Evolutionary conservation across 2,888 invertebrate species (phyloP).

Genomic region (Netelia inedita): DNA sequence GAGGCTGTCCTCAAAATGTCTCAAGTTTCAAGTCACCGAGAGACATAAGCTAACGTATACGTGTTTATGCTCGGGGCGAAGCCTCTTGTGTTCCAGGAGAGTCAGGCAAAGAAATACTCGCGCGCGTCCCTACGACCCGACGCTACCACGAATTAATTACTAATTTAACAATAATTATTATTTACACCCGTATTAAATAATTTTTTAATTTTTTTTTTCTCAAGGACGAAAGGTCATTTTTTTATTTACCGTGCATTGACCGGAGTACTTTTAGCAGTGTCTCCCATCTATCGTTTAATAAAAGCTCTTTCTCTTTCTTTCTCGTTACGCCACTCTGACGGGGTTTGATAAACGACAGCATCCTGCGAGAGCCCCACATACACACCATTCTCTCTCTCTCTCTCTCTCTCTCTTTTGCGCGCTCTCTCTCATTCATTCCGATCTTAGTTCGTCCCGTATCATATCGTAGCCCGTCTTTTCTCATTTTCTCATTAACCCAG

Average conservation of each 20-base stretch:
- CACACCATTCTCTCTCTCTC: conserved; percentile 41
- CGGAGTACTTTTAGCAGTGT: conserved; percentile 14
- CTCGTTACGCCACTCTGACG: conserved; percentile 59
- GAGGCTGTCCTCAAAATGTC: conserved; percentile 52
- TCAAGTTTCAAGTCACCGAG: conserved; percentile 51
- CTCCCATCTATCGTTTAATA: conserved; percentile 45
- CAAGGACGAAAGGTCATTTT: not conserved
- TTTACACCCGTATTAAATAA: not conserved
- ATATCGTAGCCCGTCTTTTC: not conserved
- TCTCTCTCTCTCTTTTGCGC: conserved; percentile 24
- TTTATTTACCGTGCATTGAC: conserved; percentile 48
- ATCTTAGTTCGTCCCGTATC: not conserved
- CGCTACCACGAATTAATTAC: too few relatives aligned
- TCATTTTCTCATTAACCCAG: not conserved
- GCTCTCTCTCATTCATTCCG: not conserved
- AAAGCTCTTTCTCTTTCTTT: conserved; percentile 45
- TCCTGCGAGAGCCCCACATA: conserved; percentile 61
- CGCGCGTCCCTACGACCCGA: not conserved
- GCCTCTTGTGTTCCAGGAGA: conserved; percentile 1
- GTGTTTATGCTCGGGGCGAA: not conserved
- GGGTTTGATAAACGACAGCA: conserved; percentile 67
- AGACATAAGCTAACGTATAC: not conserved
- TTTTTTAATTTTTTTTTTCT: not conserved
- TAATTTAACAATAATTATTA: not conserved
- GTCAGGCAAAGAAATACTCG: conserved; percentile 12